Conservation (phyloP, 2,888 invertebrate species). For the Ischnura elegans region DNA sequence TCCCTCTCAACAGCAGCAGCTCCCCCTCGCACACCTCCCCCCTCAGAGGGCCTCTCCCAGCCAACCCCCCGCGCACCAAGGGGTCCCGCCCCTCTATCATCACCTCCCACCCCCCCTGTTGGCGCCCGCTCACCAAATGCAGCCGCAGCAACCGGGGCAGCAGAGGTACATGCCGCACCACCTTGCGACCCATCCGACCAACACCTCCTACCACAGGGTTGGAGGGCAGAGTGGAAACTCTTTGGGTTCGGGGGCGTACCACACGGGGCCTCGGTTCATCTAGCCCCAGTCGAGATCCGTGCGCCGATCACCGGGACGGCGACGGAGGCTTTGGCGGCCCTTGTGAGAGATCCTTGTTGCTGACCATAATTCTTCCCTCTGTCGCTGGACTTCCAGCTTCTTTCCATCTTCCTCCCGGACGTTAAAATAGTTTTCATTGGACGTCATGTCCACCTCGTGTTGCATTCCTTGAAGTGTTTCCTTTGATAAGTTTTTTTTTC, state of each 20-base stretch:
- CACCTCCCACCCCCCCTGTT: constrained; percentile 69
- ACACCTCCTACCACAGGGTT: constrained; percentile 61
- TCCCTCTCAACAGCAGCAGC: constrained; percentile 49
- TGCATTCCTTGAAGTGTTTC: constrained; percentile 36
- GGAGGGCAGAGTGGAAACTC: constrained; percentile 55
- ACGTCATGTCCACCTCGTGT: neutral
- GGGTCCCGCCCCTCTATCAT: constrained; percentile 69
- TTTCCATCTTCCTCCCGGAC: neutral
- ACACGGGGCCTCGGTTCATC: constrained; percentile 74
- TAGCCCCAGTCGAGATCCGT: constrained; percentile 71
- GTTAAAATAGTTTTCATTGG: neutral
- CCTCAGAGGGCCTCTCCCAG: constrained; percentile 62
- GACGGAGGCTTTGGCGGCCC: constrained; percentile 62
- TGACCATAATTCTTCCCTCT: constrained; percentile 64
- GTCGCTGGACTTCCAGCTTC: constrained; percentile 63
- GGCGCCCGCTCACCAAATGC: constrained; percentile 57
- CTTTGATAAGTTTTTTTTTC: neutral
- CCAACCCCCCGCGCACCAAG: constrained; percentile 70
- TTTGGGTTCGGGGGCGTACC: constrained; percentile 71
- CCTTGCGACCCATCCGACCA: constrained; percentile 69
- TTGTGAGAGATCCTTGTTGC: constrained; percentile 54
- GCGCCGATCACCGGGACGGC: constrained; percentile 58
- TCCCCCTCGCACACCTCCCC: constrained; percentile 26
- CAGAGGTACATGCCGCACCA: constrained; percentile 70
- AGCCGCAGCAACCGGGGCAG: constrained; percentile 68